Conservation (phyloP, 2,113 vertebrate genomes). For the Gnathonemus longibarbis region DNA sequence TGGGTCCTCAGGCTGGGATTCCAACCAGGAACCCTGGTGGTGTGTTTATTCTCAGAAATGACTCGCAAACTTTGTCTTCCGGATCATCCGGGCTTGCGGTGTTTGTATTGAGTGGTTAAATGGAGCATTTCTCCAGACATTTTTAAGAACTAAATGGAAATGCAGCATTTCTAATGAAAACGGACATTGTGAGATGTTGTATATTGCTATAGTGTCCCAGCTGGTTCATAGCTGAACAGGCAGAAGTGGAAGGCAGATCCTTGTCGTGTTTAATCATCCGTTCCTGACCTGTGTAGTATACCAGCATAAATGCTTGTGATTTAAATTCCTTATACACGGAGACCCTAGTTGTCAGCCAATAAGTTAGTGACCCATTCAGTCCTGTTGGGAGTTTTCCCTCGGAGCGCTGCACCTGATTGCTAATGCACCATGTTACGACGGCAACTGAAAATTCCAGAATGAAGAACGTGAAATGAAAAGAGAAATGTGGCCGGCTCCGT, state of each 20-base stretch:
- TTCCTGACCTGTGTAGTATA: neutral
- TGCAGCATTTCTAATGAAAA: neutral
- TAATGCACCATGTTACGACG: neutral
- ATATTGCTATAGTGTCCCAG: neutral
- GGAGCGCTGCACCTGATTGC: neutral
- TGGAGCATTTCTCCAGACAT: neutral
- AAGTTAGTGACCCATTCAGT: neutral
- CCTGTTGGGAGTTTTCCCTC: neutral
- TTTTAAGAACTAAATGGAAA: neutral
- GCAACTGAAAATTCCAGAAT: neutral
- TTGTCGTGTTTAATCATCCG: neutral
- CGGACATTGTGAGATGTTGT: neutral
- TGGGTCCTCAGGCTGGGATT: neutral
- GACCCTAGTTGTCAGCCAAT: neutral
- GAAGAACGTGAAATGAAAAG: neutral
- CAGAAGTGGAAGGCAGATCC: neutral
- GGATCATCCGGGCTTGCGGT: neutral
- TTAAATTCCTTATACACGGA: neutral
- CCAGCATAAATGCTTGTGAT: neutral
- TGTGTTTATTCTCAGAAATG: neutral
- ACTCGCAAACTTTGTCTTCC: neutral
- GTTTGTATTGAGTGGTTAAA: conserved; percentile 1
- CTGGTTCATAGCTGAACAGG: neutral
- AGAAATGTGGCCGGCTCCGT: neutral
- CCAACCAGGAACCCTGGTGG: neutral